These are phyloP conservation scores for Orycteropus afer DNA, from an alignment of 2,113 vertebrate genomes.

Conservation along the genomic window DNA sequence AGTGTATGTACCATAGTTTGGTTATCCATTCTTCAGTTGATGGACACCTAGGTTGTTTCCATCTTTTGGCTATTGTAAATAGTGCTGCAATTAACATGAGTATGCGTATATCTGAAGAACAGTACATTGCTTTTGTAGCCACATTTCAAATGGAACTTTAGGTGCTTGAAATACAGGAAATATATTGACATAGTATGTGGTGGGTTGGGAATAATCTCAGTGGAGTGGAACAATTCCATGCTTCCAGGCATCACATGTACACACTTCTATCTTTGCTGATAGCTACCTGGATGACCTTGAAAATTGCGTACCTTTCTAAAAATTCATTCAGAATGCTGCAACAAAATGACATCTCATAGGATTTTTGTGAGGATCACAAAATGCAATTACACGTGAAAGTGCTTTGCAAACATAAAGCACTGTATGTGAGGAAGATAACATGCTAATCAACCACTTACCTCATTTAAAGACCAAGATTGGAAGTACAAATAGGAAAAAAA, in stretches of 20 bases:
- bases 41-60: no score
- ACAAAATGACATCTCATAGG: not conserved
- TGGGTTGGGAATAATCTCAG: not conserved
- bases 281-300: conserved; percentile 42
- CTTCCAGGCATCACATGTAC: not conserved
- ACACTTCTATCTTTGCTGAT: conserved; percentile 3
- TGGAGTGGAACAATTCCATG: not conserved
- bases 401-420: not conserved
- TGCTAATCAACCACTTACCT: not conserved
- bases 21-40: no score
- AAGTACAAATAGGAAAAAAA: not conserved
- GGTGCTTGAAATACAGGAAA: not conserved
- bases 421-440: not conserved
- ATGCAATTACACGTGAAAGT: conserved; percentile 45
- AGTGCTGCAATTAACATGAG: no score
- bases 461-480: not conserved
- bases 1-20: no score
- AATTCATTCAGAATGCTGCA: conserved; percentile 33
- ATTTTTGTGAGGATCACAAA: conserved; percentile 1
- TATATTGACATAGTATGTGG: not conserved
- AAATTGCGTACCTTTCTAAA: conserved; percentile 4
- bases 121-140: not conserved
- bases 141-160: conserved; percentile 7
- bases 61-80: no score
- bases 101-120: no score